phyloP scores from a whole-genome alignment of 2,888 invertebrate genomes.

The Leptura quadrifasciata region DNA sequence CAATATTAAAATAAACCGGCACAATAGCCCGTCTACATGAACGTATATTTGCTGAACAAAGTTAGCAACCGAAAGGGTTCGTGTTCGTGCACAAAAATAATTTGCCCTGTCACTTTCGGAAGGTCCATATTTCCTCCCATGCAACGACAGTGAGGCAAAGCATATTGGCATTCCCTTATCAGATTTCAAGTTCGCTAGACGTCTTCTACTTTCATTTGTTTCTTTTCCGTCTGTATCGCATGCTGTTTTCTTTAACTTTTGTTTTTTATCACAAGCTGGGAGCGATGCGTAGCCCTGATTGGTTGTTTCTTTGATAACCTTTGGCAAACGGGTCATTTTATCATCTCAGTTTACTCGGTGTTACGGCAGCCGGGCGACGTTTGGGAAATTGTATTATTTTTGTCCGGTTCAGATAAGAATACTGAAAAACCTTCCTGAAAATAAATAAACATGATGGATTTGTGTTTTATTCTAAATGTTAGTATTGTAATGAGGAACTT shows the following conservation, averaged over 20 bases:
- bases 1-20: neutral
- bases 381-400: slow-evolving; percentile 46
- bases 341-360: slow-evolving; percentile 50
- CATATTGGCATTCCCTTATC: slow-evolving; percentile 38
- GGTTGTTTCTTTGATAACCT: slow-evolving; percentile 57
- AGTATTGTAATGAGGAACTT: neutral
- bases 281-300: slow-evolving; percentile 49
- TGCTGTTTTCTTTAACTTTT: slow-evolving; percentile 41
- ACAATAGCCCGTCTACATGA: neutral
- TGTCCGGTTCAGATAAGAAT: slow-evolving; percentile 29
- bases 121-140: slow-evolving; percentile 26
- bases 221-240: slow-evolving; percentile 25
- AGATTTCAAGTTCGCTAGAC: slow-evolving; percentile 25
- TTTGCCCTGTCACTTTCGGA: slow-evolving; percentile 23
- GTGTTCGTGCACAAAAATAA: slow-evolving; percentile 10
- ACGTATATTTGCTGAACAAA: slow-evolving; percentile 8
- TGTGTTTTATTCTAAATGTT: slow-evolving; percentile 10
- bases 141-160: slow-evolving; percentile 28
- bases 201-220: slow-evolving; percentile 36
- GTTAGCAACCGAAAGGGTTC: neutral
- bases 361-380: slow-evolving; percentile 35
- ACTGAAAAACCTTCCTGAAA: slow-evolving; percentile 15
- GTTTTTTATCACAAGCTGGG: slow-evolving; percentile 40
- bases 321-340: slow-evolving; percentile 55
- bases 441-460: slow-evolving; percentile 5